Evolutionary conservation across 2,113 vertebrate genomes (phyloP).

Genomic region (Potamarius usumacintae): DNA sequence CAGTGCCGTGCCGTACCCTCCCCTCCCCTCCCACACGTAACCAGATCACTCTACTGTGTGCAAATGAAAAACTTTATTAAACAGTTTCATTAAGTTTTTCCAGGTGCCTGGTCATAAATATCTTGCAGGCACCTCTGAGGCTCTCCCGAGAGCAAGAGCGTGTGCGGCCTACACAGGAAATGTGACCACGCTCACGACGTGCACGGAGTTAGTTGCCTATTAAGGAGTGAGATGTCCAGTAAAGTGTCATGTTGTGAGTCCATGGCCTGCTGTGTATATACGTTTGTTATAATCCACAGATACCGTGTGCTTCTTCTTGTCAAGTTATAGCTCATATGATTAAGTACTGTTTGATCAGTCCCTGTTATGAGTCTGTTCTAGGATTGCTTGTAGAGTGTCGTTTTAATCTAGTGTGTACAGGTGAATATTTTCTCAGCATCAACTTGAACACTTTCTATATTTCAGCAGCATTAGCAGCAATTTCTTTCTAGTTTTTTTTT

Average conservation of each 20-base stretch:
- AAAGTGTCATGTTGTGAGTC: background rate
- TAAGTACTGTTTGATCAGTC: background rate
- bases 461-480: background rate
- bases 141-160: background rate
- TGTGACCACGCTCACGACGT: background rate
- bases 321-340: background rate
- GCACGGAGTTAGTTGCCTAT: background rate
- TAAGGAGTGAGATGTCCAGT: background rate
- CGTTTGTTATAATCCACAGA: background rate
- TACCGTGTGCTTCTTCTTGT: background rate
- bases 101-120: background rate
- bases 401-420: background rate
- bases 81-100: background rate
- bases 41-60: no score
- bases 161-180: conserved; percentile 20
- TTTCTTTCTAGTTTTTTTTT: background rate
- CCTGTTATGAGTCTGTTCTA: background rate
- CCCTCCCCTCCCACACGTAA: background rate
- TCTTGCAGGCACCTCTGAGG: background rate
- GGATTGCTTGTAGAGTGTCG: background rate
- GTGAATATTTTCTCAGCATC: background rate
- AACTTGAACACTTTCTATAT: background rate
- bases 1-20: background rate
- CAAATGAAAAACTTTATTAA: background rate
- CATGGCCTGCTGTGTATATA: background rate